Percentiles rank a stretch among this genome's conserved stretches.
Conservation (phyloP, 2,113 vertebrate species). For the Microcebus ravelobensis region DNA sequence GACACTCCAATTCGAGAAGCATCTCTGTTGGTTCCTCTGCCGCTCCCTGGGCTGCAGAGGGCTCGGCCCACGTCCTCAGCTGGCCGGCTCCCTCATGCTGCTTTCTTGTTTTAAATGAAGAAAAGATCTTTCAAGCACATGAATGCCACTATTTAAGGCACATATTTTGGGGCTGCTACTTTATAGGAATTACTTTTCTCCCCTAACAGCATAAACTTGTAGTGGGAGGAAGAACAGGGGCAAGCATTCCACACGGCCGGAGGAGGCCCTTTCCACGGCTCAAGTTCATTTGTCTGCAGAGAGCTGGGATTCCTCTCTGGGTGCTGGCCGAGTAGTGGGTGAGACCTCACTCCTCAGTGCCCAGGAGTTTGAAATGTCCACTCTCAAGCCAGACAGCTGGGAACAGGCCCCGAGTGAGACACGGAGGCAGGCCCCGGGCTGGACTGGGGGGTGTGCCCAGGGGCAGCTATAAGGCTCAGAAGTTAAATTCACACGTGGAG, state of each 20-base stretch:
- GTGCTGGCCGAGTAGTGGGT: too few species aligned
- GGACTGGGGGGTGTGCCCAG: background rate
- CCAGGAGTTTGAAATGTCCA: background rate
- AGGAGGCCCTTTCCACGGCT: background rate
- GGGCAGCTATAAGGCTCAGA: background rate
- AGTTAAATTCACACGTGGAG: background rate
- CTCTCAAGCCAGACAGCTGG: background rate
- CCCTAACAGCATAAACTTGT: background rate
- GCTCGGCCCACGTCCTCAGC: fast-evolving
- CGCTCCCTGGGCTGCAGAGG: background rate
- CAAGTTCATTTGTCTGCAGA: background rate
- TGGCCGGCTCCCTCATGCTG: background rate
- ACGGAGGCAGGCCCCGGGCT: background rate
- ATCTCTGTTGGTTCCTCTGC: background rate
- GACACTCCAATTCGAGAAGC: background rate
- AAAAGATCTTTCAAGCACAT: background rate
- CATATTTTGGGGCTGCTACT: background rate
- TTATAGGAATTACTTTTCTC: background rate
- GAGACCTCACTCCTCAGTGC: background rate
- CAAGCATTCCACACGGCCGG: background rate
- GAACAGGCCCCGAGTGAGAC: background rate
- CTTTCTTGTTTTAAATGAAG: background rate
- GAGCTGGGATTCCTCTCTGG: background rate
- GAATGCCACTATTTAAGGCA: background rate
- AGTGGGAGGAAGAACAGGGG: background rate